Conservation (phyloP, 2,888 invertebrate species). For the Watsonalla cultraria region DNA sequence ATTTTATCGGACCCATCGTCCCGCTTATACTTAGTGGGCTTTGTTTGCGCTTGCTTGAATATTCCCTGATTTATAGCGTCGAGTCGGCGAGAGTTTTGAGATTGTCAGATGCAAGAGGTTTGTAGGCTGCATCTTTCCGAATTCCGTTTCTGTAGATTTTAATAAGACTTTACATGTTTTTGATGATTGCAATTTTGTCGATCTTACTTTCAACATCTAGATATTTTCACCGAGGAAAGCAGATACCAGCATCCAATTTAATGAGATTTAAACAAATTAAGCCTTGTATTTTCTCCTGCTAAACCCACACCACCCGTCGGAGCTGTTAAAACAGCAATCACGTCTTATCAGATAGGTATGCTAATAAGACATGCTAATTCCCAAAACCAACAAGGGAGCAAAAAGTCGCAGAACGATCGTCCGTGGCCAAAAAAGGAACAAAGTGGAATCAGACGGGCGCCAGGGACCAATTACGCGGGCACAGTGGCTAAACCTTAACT, state of each 20-base stretch:
- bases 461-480: conserved; percentile 65
- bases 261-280: background rate
- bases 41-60: conserved; percentile 36
- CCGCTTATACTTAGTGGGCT: conserved; percentile 32
- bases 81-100: conserved; percentile 17
- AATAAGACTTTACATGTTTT: no score
- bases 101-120: conserved; percentile 1
- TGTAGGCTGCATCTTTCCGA: background rate
- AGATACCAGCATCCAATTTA: background rate
- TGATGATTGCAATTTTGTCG: no score
- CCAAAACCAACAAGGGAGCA: conserved; percentile 74
- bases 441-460: conserved; percentile 66
- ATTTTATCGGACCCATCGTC: conserved; percentile 52
- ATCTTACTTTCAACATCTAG: no score
- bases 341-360: conserved; percentile 70
- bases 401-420: conserved; percentile 43
- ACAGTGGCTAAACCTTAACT: conserved; percentile 32
- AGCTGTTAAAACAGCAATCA: conserved; percentile 70
- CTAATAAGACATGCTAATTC: conserved; percentile 79
- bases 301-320: background rate
- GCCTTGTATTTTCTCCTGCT: background rate
- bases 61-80: conserved; percentile 52
- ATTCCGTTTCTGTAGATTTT: background rate
- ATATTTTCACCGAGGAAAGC: no score
- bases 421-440: conserved; percentile 59